A percentile compares a stretch with the other conserved stretches of the same genome.
These are phyloP conservation scores for Thyatira batis DNA, from an alignment of 2,888 invertebrate genomes.

Conservation along the genomic window DNA sequence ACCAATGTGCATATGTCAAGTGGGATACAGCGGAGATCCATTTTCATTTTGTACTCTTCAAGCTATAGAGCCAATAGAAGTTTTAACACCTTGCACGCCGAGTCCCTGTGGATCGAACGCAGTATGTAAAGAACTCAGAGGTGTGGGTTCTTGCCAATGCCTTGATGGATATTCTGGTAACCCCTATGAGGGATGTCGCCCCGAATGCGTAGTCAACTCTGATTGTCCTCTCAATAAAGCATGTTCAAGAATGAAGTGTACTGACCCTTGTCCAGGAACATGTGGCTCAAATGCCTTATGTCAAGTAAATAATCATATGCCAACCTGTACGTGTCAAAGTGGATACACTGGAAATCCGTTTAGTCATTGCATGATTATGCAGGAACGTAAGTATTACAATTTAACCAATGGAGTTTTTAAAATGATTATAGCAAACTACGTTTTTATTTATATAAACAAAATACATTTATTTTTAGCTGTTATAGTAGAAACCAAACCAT, in stretches of 20 bases:
- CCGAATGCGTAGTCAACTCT: slow-evolving; percentile 87
- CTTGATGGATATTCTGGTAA: slow-evolving; percentile 86
- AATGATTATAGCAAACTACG: too few relatives aligned
- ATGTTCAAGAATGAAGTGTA: slow-evolving; percentile 88
- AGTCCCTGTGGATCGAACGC: slow-evolving; percentile 85
- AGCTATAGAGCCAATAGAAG: slow-evolving; percentile 59
- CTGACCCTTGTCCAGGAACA: slow-evolving; percentile 90
- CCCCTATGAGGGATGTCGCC: slow-evolving; percentile 89
- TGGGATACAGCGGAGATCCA: slow-evolving; percentile 89
- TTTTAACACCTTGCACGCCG: slow-evolving; percentile 84
- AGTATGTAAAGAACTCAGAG: slow-evolving; percentile 82
- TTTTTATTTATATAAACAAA: slow-evolving; percentile 8
- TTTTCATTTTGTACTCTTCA: slow-evolving; percentile 84
- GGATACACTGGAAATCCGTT: slow-evolving; percentile 87
- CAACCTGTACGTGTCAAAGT: slow-evolving; percentile 86
- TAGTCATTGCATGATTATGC: slow-evolving; percentile 77
- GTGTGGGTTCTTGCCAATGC: slow-evolving; percentile 87
- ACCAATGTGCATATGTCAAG: slow-evolving; percentile 86
- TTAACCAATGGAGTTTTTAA: too few relatives aligned
- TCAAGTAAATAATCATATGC: slow-evolving; percentile 88
- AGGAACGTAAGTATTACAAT: slow-evolving; percentile 73
- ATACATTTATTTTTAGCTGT: slow-evolving; percentile 48
- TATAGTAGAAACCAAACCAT: slow-evolving; percentile 56
- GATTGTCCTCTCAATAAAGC: slow-evolving; percentile 88
- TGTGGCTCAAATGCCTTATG: slow-evolving; percentile 89